Evolutionary conservation across 2,113 vertebrate genomes (phyloP).

Genomic region (Alaudala cheleensis): DNA sequence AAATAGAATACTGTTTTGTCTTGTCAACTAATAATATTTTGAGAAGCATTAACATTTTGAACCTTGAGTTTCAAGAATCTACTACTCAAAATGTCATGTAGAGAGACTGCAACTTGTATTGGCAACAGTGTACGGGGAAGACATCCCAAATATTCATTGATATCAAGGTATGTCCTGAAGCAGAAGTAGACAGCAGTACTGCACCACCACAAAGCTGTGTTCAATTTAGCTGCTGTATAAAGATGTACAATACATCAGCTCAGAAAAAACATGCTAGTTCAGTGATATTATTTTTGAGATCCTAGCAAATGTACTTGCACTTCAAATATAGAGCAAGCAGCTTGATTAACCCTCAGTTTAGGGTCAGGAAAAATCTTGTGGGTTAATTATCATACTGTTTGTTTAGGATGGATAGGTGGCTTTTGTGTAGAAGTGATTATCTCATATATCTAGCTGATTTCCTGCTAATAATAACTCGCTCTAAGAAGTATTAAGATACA

Average conservation of each 20-base stretch:
- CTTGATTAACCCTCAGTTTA: neutral
- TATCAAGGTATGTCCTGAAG: neutral
- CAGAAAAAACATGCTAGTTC: neutral
- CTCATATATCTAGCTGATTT: neutral
- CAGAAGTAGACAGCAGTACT: neutral
- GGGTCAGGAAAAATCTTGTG: neutral
- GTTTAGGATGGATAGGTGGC: neutral
- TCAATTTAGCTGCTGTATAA: neutral
- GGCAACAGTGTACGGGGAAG: neutral
- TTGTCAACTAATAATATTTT: constrained; percentile 40
- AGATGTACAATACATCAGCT: neutral
- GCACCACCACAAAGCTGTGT: neutral
- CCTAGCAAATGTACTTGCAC: neutral
- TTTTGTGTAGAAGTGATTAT: constrained; percentile 4
- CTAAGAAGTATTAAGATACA: neutral
- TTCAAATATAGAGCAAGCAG: neutral
- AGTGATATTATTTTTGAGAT: neutral
- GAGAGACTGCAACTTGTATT: neutral
- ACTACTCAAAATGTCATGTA: neutral
- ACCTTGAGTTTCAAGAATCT: neutral
- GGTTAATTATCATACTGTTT: constrained; percentile 8
- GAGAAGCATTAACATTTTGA: constrained; percentile 23
- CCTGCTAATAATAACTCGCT: neutral
- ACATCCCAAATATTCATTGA: neutral
- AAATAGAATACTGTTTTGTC: constrained; percentile 45